phyloP scores from a whole-genome alignment of 2,888 invertebrate genomes.

The Ectemnius lituratus region DNA sequence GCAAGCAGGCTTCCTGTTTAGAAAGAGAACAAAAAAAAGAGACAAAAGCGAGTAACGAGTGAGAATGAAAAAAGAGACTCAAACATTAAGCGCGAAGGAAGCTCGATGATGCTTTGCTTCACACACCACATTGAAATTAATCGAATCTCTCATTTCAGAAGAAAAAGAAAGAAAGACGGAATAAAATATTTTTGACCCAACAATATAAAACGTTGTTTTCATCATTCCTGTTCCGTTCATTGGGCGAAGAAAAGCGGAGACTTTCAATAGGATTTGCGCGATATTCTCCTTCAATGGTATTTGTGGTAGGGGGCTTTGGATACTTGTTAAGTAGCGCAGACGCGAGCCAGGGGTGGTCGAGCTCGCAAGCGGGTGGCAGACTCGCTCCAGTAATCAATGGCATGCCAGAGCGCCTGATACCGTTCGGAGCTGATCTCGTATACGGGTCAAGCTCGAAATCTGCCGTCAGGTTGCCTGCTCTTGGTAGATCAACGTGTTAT shows the following conservation, averaged over 20 bases:
- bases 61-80: background rate
- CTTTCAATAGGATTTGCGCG: background rate
- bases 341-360: constrained; percentile 32
- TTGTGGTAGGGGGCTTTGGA: background rate
- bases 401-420: constrained; percentile 19
- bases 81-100: constrained; percentile 47
- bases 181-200: constrained; percentile 3
- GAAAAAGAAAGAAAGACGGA: constrained; percentile 9
- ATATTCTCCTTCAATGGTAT: background rate
- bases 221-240: too few species aligned
- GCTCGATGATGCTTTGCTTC: constrained; percentile 42
- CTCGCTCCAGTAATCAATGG: constrained; percentile 57
- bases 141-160: constrained; percentile 70
- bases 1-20: constrained; percentile 45
- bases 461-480: constrained; percentile 9
- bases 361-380: constrained; percentile 27
- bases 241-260: too few species aligned
- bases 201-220: background rate
- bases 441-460: constrained; percentile 4
- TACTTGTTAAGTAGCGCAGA: constrained; percentile 44
- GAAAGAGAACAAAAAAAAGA: constrained; percentile 40
- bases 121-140: constrained; percentile 55
- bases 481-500: background rate
- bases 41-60: background rate
- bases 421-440: constrained; percentile 9